Evolutionary conservation across 2,113 vertebrate genomes (phyloP), one percentile per base, ranked within the genome.

Genomic region (Euleptes europaea): DNA sequence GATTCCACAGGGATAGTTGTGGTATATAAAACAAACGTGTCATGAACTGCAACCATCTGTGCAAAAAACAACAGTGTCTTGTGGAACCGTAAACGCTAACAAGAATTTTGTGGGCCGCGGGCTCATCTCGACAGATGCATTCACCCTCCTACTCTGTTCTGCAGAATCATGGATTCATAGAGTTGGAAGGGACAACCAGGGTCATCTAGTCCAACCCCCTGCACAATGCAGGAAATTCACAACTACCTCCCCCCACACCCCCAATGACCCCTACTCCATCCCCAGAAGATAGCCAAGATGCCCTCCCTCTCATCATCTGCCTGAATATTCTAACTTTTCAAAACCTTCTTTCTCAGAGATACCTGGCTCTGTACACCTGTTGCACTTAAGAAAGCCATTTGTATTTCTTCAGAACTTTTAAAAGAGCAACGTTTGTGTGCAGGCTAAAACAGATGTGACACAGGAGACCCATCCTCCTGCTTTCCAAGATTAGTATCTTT

Each of bases 1-100:
- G 1, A 0, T 26, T 80, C 1, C 21, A 47, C 1, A 0, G 0
- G 3, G 12, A 17, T 17, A 63, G 67, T 76, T 0, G 76, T 7
- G 1, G 0, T 0, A 0, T 1, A 0, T 4, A 40, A 69, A 73
- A 23, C 12, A 14, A 57, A 72, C 33, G 72, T 47, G 23, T 17
- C 26, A 57, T 42, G 35, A 82, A 42, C 31, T 38, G 42, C 28
- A 70, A 21, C 65, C 74, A 60, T 69, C 75, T 65, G 67, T 73
- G 67, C 54, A 85, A 85, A 80, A 42, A 47, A 51, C 47, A 28
- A 3, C 63, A 63, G 57, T 75, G 69, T 19, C 17, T 35, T 63
- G 49, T 63, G 23, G 33, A 6, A 19, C 35, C 42, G n/a, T 66
- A 66, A 47, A 49, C 8, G 33, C 35, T 17, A 69, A 67, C 28